These are phyloP conservation scores for Aramus guarauna DNA, from an alignment of 2,113 vertebrate species.

Conservation along the genomic window DNA sequence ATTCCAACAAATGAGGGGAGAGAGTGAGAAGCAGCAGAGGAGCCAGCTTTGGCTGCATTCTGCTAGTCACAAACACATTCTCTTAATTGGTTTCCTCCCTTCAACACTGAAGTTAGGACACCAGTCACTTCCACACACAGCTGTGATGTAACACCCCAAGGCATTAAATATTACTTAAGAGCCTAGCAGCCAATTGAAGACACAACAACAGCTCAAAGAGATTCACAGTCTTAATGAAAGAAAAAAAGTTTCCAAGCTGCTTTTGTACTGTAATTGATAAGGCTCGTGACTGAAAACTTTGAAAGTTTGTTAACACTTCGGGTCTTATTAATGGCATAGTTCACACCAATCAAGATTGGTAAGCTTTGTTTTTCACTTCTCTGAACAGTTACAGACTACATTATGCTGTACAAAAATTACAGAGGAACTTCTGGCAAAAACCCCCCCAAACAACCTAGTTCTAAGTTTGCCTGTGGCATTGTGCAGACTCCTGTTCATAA, in stretches of 20 bases:
- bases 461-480: not conserved
- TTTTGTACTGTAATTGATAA: not conserved
- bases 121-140: not conserved
- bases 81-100: not conserved
- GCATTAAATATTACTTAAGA: constrained; percentile 18
- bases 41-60: not conserved
- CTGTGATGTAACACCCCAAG: not conserved
- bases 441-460: not conserved
- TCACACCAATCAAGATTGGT: not conserved
- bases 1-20: not conserved
- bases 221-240: not conserved
- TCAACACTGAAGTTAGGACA: not conserved
- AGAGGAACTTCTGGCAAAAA: not conserved
- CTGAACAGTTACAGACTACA: not conserved
- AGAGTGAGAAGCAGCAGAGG: not conserved
- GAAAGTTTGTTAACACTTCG: not conserved
- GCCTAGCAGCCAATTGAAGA: not conserved
- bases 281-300: not conserved
- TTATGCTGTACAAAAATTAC: not conserved
- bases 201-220: not conserved
- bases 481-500: not conserved
- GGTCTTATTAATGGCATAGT: not conserved
- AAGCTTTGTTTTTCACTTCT: not conserved
- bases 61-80: not conserved
- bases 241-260: not conserved